These are phyloP conservation scores for Hydrolagus affinis DNA, from an alignment of 2,113 vertebrate species.

Conservation along the genomic window DNA sequence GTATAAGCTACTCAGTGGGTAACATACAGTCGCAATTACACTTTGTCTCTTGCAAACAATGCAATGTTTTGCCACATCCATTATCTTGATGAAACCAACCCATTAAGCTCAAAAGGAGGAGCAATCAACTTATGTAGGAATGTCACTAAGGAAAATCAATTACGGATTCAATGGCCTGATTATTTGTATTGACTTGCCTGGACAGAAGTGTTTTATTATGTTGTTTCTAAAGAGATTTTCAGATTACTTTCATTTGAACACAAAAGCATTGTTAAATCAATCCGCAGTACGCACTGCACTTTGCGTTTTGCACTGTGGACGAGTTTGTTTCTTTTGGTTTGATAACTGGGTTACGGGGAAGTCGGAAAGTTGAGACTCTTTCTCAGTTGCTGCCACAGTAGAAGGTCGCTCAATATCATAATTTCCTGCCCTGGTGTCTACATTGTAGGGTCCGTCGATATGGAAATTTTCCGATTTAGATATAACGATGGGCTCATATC, in stretches of 20 bases:
- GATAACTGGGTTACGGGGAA: background rate
- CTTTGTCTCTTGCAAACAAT: background rate
- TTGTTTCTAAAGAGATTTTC: background rate
- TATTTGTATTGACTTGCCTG: too few species aligned
- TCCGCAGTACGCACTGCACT: background rate
- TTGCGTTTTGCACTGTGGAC: background rate
- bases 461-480: too few species aligned
- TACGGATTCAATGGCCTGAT: background rate
- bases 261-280: conserved; percentile 1
- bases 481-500: too few species aligned
- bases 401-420: background rate
- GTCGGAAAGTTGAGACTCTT: background rate
- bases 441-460: too few species aligned
- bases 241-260: conserved; percentile 6
- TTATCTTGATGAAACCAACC: background rate
- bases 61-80: background rate
- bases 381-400: background rate
- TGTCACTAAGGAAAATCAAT: background rate
- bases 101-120: background rate
- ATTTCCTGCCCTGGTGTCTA: background rate
- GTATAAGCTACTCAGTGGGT: background rate
- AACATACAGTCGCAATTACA: background rate
- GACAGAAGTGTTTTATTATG: background rate
- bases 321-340: background rate
- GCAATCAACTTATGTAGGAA: background rate